Conservation (phyloP, 2,797 vertebrate genomes). For the Eurystomus glaucurus region DNA sequence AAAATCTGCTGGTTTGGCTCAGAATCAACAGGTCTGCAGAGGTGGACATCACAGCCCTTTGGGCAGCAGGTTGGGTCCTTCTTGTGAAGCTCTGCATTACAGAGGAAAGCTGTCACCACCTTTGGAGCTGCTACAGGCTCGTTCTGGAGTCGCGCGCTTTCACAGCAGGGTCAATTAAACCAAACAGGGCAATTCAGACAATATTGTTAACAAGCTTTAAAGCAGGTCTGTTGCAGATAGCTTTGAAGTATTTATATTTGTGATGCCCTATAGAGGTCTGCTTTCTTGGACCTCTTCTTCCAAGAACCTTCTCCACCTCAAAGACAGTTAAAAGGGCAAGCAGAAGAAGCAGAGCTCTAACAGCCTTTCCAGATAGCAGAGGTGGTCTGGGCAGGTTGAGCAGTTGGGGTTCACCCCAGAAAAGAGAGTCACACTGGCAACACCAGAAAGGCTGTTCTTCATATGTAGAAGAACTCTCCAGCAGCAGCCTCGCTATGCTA, state of each 20-base stretch:
- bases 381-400: not conserved
- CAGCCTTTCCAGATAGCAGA: not conserved
- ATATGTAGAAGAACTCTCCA: not conserved
- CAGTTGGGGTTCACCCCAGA: not conserved
- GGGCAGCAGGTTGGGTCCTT: not conserved
- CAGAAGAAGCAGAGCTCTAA: not conserved
- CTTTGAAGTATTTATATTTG: not conserved
- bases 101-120: not conserved
- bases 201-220: not conserved
- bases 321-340: not conserved
- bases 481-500: not conserved
- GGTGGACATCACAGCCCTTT: not conserved
- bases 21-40: not conserved
- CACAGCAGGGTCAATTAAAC: not conserved
- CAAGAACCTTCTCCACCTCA: not conserved
- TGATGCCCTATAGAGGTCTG: not conserved
- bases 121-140: not conserved
- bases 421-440: not conserved
- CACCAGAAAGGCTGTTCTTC: not conserved
- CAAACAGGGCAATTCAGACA: not conserved
- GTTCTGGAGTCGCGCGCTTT: accelerated
- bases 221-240: not conserved
- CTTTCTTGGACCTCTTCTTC: slow-evolving; percentile 9
- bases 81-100: not conserved
- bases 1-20: not conserved